Percentiles rank a stretch among this genome's conserved stretches.
phyloP scores from a whole-genome alignment of 2,113 vertebrate species.

The Etheostoma cragini region DNA sequence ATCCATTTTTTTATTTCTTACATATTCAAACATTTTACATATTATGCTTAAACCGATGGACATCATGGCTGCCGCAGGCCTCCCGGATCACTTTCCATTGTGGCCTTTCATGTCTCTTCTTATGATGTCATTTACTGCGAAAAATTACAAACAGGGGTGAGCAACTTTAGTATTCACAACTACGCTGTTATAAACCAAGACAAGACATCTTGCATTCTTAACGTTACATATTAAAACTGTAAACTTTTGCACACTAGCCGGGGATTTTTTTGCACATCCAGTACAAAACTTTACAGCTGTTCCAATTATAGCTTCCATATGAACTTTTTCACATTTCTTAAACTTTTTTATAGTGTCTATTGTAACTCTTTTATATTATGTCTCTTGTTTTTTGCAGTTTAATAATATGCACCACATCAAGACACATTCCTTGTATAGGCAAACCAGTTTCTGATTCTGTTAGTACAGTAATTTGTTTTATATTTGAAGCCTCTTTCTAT shows the following conservation, averaged over 20 bases:
- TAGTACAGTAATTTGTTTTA: background rate
- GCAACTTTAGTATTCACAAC: constrained; percentile 1
- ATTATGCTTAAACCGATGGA: background rate
- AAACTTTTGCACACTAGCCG: no score
- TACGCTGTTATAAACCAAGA: background rate
- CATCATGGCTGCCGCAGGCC: background rate
- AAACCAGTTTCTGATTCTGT: background rate
- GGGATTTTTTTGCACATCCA: background rate
- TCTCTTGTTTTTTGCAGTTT: background rate
- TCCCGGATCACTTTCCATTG: constrained; percentile 86
- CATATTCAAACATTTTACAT: background rate
- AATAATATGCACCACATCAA: background rate
- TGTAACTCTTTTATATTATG: background rate
- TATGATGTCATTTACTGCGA: constrained; percentile 97
- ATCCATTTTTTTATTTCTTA: background rate
- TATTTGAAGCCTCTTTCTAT: background rate
- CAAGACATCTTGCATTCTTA: background rate
- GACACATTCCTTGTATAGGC: background rate
- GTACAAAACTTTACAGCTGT: background rate
- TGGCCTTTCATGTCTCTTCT: constrained; percentile 94
- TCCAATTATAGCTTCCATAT: background rate
- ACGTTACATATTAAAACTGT: background rate
- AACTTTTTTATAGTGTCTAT: background rate
- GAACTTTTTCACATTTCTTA: background rate
- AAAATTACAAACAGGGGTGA: constrained; percentile 59